These are phyloP conservation scores for Bucco capensis DNA, from an alignment of 2,113 vertebrate genomes.

Conservation along the genomic window DNA sequence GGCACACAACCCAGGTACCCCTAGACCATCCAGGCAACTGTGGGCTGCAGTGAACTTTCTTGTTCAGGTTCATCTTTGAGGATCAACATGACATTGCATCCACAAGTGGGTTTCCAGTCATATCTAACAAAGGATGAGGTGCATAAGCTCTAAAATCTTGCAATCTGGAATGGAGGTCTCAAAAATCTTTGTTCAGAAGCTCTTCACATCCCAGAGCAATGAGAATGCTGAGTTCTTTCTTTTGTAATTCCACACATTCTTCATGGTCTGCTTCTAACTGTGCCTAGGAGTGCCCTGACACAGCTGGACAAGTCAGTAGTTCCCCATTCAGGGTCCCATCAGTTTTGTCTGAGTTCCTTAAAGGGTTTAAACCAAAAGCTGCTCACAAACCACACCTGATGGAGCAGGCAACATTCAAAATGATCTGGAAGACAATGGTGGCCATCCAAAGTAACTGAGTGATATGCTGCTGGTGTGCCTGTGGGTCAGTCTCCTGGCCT, in stretches of 20 bases:
- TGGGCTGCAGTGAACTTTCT: background rate
- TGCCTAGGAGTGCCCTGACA: background rate
- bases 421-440: accelerated
- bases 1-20: background rate
- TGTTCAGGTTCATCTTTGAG: background rate
- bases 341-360: background rate
- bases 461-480: background rate
- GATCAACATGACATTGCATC: background rate
- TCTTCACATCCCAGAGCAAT: background rate
- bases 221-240: background rate
- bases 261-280: background rate
- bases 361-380: background rate
- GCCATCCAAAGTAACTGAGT: accelerated
- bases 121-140: background rate
- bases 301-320: background rate
- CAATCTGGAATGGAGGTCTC: background rate
- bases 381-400: background rate
- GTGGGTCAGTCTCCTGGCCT: background rate
- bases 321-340: background rate
- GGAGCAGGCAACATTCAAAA: background rate
- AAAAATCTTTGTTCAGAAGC: background rate
- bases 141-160: accelerated
- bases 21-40: background rate
- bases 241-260: background rate
- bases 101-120: background rate